Evolutionary conservation across 2,113 vertebrate genomes (phyloP).

Genomic region (Spheniscus mendiculus): DNA sequence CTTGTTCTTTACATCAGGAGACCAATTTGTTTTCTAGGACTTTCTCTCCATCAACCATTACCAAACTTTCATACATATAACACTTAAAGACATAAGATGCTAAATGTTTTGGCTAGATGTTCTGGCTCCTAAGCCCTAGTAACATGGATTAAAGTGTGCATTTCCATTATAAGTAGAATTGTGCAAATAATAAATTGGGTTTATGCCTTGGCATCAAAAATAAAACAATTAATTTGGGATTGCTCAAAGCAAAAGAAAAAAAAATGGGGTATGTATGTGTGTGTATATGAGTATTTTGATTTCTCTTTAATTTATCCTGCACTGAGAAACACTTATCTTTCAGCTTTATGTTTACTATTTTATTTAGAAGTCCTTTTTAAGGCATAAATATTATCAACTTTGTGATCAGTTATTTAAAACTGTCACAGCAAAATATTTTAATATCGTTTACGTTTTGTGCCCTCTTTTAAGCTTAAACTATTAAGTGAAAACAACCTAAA

Average conservation of each 20-base stretch:
- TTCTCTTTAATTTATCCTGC: background rate
- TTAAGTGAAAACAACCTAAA: background rate
- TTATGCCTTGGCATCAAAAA: background rate
- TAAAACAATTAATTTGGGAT: background rate
- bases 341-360: background rate
- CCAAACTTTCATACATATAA: background rate
- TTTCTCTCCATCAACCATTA: background rate
- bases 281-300: background rate
- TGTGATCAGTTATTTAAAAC: background rate
- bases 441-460: background rate
- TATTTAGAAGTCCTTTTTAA: background rate
- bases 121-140: background rate
- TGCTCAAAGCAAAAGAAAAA: background rate
- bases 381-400: background rate
- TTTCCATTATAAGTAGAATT: background rate
- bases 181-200: background rate
- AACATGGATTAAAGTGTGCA: background rate
- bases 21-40: background rate
- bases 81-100: background rate
- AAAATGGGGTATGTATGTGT: accelerated
- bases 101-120: background rate
- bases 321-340: background rate
- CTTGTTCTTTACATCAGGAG: background rate
- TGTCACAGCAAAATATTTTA: background rate
- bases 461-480: background rate